Evolutionary conservation across 2,113 vertebrate genomes (phyloP).

Genomic region (Accipiter cooperii): DNA sequence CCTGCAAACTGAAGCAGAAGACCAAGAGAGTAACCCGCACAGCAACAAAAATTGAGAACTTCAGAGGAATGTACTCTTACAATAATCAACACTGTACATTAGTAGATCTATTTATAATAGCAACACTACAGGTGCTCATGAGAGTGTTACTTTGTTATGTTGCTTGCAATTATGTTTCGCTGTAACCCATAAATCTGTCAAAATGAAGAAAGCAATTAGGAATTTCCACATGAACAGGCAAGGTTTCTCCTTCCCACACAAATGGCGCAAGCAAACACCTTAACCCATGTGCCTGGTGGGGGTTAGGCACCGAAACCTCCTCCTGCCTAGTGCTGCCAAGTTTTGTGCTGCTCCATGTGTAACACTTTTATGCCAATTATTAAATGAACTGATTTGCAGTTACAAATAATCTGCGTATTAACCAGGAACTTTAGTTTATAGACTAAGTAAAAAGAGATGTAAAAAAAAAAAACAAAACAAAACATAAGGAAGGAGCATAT

Average conservation of each 20-base stretch:
- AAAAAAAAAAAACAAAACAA: neutral
- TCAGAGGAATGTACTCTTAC: neutral
- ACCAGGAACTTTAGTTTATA: neutral
- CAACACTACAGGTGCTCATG: slow-evolving; percentile 9
- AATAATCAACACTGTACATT: neutral
- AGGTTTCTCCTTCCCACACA: slow-evolving; percentile 30
- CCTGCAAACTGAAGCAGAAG: neutral
- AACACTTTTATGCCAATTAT: slow-evolving; percentile 14
- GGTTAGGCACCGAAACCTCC: neutral
- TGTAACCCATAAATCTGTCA: slow-evolving; percentile 33
- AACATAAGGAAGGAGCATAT: neutral
- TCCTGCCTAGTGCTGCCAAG: slow-evolving; percentile 4
- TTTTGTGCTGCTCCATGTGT: neutral
- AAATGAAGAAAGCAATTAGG: slow-evolving; percentile 47
- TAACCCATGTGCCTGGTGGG: neutral
- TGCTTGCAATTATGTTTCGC: slow-evolving; percentile 17
- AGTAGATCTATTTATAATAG: neutral
- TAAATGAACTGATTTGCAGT: slow-evolving; percentile 3
- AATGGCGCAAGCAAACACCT: slow-evolving; percentile 1
- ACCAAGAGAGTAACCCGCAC: rapidly evolving
- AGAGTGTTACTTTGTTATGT: neutral
- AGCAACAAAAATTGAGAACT: neutral
- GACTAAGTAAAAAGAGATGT: neutral
- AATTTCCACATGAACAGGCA: slow-evolving; percentile 28
- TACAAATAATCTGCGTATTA: slow-evolving; percentile 11